Conservation (phyloP, 2,888 invertebrate genomes). For the Chouioia cunea region DNA sequence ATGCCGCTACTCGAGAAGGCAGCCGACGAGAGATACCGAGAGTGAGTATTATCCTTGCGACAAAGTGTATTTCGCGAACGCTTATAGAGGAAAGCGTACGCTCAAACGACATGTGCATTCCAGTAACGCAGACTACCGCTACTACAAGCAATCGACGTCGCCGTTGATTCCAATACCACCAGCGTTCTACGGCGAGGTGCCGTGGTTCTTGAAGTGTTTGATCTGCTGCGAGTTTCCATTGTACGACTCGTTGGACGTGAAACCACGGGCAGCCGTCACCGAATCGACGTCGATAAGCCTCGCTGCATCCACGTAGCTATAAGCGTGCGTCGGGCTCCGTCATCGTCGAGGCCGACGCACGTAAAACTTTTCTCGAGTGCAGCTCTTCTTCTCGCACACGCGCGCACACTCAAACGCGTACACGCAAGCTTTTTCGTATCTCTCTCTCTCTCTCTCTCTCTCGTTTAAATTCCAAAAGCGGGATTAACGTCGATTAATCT, state of each 20-base stretch:
- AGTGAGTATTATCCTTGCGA: conserved; percentile 78
- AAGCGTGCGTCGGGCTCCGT: conserved; percentile 68
- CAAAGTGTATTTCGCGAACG: too few relatives aligned
- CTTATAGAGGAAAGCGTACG: too few relatives aligned
- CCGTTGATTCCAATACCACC: conserved; percentile 91
- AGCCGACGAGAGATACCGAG: conserved; percentile 89
- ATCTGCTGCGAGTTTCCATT: conserved; percentile 91
- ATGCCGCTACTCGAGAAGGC: conserved; percentile 90
- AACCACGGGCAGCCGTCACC: conserved; percentile 75
- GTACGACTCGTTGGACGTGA: conserved; percentile 82
- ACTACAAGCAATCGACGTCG: conserved; percentile 90
- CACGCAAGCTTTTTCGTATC: too few relatives aligned
- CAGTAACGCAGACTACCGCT: conserved; percentile 86
- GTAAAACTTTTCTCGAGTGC: conserved; percentile 44
- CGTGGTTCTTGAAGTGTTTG: conserved; percentile 83
- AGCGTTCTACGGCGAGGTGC: conserved; percentile 88
- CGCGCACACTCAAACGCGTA: too few relatives aligned
- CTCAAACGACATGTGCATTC: conserved; percentile 45
- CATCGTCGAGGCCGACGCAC: conserved; percentile 53
- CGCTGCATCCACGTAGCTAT: conserved; percentile 81
- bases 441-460: too few relatives aligned
- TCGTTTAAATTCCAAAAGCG: too few relatives aligned
- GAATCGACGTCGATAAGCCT: conserved; percentile 80
- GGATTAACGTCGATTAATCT: too few relatives aligned
- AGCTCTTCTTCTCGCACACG: conserved; percentile 40